A percentile compares a stretch with the other conserved stretches of the same genome.
Conservation (phyloP, 2,888 invertebrate genomes). For the Drosophila mimetica region DNA sequence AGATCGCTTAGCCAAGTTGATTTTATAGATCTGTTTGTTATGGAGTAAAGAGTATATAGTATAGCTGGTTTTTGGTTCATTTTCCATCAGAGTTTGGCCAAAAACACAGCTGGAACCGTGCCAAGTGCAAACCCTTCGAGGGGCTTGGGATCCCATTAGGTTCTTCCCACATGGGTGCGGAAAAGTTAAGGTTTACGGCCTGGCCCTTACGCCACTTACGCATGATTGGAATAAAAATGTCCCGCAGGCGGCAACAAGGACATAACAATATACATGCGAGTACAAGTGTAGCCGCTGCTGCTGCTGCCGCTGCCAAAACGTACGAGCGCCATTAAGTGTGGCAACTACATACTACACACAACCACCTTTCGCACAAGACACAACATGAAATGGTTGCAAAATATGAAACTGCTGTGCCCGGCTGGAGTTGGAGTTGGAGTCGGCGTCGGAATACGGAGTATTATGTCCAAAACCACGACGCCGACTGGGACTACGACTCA, state of each 20-base stretch:
- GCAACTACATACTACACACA: slow-evolving; percentile 48
- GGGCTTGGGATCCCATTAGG: slow-evolving; percentile 1
- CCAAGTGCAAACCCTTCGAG: not conserved
- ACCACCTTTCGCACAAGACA: slow-evolving; percentile 45
- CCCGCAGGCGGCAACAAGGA: slow-evolving; percentile 41
- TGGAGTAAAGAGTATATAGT: too few species aligned
- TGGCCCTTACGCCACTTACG: slow-evolving; percentile 45
- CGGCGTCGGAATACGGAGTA: slow-evolving; percentile 16
- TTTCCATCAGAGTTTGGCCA: not conserved
- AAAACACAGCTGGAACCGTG: slow-evolving; percentile 7
- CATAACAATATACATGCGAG: slow-evolving; percentile 41
- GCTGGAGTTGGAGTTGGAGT: too few species aligned
- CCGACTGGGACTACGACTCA: slow-evolving; percentile 12
- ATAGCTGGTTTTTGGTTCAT: not conserved
- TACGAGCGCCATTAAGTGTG: slow-evolving; percentile 47
- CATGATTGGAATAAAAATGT: slow-evolving; percentile 68
- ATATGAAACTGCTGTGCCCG: slow-evolving; percentile 56
- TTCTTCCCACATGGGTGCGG: slow-evolving; percentile 1
- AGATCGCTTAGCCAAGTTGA: too few species aligned
- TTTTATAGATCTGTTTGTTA: too few species aligned
- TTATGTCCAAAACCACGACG: slow-evolving; percentile 46
- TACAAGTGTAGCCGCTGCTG: slow-evolving; percentile 39
- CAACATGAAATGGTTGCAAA: slow-evolving; percentile 47
- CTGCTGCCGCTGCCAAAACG: slow-evolving; percentile 35
- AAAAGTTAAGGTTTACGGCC: slow-evolving; percentile 37